Percentiles rank a stretch among this genome's conserved stretches.
These are phyloP conservation scores for Melolontha melolontha DNA, from an alignment of 2,888 invertebrate genomes.

Conservation along the genomic window DNA sequence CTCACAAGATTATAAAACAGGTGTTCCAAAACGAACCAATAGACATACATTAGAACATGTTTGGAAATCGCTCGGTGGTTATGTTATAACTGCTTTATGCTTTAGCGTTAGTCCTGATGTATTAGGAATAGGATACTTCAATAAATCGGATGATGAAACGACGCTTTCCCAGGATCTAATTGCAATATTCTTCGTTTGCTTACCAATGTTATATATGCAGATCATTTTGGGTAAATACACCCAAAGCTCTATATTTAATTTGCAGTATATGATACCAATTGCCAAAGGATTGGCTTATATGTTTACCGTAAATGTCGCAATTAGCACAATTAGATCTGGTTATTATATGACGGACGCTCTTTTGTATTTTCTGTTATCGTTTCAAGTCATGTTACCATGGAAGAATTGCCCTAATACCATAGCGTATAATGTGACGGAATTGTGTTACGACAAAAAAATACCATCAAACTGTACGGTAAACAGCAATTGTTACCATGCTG, in stretches of 20 bases:
- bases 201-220: slow-evolving; percentile 41
- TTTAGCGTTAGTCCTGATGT: slow-evolving; percentile 17
- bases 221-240: slow-evolving; percentile 38
- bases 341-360: slow-evolving; percentile 28
- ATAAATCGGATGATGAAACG: slow-evolving; percentile 6
- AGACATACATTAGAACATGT: neutral
- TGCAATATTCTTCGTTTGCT: slow-evolving; percentile 25
- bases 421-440: neutral
- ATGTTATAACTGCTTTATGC: slow-evolving; percentile 11
- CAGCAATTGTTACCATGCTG: slow-evolving; percentile 13
- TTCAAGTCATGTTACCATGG: slow-evolving; percentile 38
- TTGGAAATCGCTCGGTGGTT: slow-evolving; percentile 8
- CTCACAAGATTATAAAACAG: slow-evolving; percentile 5
- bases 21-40: neutral
- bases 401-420: slow-evolving; percentile 26
- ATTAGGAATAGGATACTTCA: slow-evolving; percentile 13
- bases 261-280: slow-evolving; percentile 40
- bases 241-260: slow-evolving; percentile 34
- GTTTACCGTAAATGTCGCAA: slow-evolving; percentile 15
- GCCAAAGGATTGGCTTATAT: slow-evolving; percentile 27
- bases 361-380: slow-evolving; percentile 30
- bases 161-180: slow-evolving; percentile 2
- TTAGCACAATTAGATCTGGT: slow-evolving; percentile 16
- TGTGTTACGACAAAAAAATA: slow-evolving; percentile 17
- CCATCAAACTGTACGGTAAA: slow-evolving; percentile 26